Evolutionary conservation across 2,113 vertebrate genomes (phyloP).

Genomic region (Corythoichthys intestinalis): DNA sequence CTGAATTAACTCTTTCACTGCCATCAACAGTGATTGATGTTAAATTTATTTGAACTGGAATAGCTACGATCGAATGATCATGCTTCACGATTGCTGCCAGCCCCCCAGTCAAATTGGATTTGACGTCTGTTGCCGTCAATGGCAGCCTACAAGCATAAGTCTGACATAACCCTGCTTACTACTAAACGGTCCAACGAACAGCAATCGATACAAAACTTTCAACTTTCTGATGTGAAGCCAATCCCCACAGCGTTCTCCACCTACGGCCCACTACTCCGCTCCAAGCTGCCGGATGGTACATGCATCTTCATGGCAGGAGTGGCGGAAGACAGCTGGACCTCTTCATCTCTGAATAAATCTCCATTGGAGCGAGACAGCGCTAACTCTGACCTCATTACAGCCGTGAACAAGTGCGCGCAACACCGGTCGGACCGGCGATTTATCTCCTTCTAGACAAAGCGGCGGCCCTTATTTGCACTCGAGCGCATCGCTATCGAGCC

Average conservation of each 20-base stretch:
- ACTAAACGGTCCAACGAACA: neutral
- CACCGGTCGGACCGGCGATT: conserved; percentile 53
- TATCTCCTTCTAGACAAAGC: conserved; percentile 34
- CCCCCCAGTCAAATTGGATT: too few species aligned
- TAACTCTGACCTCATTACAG: conserved; percentile 68
- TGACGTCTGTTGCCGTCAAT: too few species aligned
- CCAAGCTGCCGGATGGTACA: conserved; percentile 21
- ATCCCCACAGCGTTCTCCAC: neutral
- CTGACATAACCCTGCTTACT: neutral
- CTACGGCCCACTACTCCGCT: neutral
- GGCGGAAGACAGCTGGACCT: conserved; percentile 49
- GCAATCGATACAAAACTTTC: neutral
- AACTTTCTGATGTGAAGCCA: neutral
- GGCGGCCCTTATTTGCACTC: neutral
- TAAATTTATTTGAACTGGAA: too few species aligned
- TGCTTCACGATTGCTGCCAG: too few species aligned
- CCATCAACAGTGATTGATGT: too few species aligned
- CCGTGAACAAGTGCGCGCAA: conserved; percentile 58
- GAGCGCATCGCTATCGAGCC: neutral
- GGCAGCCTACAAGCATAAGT: neutral
- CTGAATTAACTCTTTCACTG: too few species aligned
- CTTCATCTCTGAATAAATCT: conserved; percentile 66
- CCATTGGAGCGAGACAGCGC: conserved; percentile 58
- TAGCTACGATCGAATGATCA: too few species aligned
- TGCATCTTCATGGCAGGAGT: conserved; percentile 49